Evolutionary conservation across 2,113 vertebrate species (phyloP).

Genomic region (Pyrgilauda ruficollis): DNA sequence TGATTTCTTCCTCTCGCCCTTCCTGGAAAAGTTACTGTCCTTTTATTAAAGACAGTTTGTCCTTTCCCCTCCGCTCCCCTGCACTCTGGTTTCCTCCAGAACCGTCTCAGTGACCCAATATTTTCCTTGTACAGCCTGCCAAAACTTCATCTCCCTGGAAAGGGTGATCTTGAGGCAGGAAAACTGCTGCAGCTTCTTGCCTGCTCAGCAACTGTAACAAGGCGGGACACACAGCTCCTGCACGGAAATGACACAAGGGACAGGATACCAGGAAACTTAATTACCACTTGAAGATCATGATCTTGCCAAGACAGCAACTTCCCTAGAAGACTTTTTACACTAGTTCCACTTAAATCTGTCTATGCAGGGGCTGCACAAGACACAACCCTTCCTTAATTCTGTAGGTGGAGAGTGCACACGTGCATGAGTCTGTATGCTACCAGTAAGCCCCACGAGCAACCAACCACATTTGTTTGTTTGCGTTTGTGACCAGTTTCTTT

Average conservation of each 20-base stretch:
- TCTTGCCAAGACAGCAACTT: background rate
- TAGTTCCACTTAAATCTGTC: background rate
- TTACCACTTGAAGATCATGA: background rate
- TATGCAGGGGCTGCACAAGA: background rate
- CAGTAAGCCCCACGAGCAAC: background rate
- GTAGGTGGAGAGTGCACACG: background rate
- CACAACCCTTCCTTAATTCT: background rate
- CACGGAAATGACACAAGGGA: background rate
- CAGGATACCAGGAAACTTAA: background rate
- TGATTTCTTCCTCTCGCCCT: background rate
- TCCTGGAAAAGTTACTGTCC: background rate
- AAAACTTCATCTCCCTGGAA: background rate
- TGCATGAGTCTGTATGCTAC: background rate
- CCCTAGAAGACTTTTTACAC: background rate
- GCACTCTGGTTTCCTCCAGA: background rate
- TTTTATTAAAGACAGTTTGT: background rate
- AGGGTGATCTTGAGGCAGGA: background rate
- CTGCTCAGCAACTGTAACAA: background rate
- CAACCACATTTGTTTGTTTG: background rate
- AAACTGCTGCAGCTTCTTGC: background rate
- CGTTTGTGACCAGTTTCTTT: background rate
- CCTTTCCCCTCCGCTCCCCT: background rate
- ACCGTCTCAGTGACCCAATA: background rate
- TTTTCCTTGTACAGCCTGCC: background rate
- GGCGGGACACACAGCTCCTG: background rate